Base-by-base conservation (phyloP, 2,888 invertebrate species). In the Quadriops clusia region DNA sequence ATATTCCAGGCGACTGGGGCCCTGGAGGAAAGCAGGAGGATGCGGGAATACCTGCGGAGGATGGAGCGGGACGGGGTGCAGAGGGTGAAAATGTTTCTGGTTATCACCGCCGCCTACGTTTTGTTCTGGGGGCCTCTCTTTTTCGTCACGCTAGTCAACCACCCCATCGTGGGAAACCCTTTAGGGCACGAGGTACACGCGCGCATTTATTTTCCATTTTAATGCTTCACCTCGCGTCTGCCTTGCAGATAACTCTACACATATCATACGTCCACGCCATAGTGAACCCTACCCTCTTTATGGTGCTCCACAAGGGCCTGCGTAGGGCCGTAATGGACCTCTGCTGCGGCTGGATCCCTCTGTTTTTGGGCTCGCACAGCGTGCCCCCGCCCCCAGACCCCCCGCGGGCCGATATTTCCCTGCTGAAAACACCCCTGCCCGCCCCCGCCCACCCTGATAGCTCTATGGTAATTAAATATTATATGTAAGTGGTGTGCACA, bases 121-220 rank as follows among this genome's bases (percentile, higher is more conserved):
- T 66, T 87, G 30, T 89, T 87, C 63, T 90, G 90, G 89, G 86
- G 87, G 39, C 90, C 89, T 8, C 65, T 90, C 39, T 90, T 89
- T 63, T 72, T 87, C 44, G 81, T 87, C 45, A 87, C 86, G 2
- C 64, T 87, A 39, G 68, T 81, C 31, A 77, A 81, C 54, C 82
- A 82, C 53, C 81, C 80, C 3, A 64, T 77, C 27, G 65, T 80
- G 41, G 79, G 78, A 25, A 76, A 72, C 42, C 73, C 75, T 42
- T 68, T 78, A 40, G 77, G 79, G 39, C 80, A 81, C 60, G 82
- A 83, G 72, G 81, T 80, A 58, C n/a, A 8, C 18, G 7, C 18
- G 7, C 7, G 18, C n/a, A n/a, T n/a, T n/a, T n/a, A n/a, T n/a
- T n/a, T n/a, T n/a, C n/a, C n/a, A n/a, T n/a, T n/a, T n/a, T n/a